Percentiles rank a stretch among this genome's conserved stretches.
Conservation (phyloP, 2,888 invertebrate species). For the Trissoscelio sp. region DNA sequence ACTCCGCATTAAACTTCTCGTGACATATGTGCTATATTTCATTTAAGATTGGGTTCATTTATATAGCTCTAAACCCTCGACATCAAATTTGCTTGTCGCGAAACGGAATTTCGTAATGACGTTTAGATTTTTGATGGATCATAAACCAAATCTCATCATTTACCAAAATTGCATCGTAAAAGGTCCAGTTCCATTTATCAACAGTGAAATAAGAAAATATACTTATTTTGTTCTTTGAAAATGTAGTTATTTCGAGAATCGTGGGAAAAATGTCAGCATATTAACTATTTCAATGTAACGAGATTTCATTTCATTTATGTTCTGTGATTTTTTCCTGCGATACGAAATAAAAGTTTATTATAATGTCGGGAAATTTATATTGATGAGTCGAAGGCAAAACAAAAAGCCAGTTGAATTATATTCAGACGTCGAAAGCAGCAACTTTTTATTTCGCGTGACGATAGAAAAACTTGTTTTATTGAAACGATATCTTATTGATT, state of each 20-base stretch:
- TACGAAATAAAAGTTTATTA: slow-evolving; percentile 10
- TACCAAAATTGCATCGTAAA: not conserved
- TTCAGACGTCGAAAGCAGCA: slow-evolving; percentile 8
- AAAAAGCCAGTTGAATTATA: slow-evolving; percentile 17
- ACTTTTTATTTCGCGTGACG: slow-evolving; percentile 17
- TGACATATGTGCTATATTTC: not conserved
- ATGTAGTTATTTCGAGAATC: not conserved
- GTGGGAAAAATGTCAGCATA: not conserved
- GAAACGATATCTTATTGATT: slow-evolving; percentile 16
- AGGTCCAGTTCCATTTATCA: not conserved
- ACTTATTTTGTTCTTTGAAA: not conserved
- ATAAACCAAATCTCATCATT: not conserved
- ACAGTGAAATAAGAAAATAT: not conserved
- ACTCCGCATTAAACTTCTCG: not conserved
- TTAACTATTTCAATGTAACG: not conserved
- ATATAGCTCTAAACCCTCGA: not conserved
- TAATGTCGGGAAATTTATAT: slow-evolving; percentile 18
- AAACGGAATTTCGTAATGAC: not conserved
- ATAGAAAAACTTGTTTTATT: slow-evolving; percentile 3
- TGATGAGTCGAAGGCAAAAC: slow-evolving; percentile 10
- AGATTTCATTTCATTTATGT: too few relatives aligned
- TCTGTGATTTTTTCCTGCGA: slow-evolving; percentile 2
- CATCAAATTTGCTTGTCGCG: slow-evolving; percentile 4
- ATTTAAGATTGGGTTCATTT: not conserved
- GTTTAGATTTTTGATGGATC: not conserved